phyloP scores from a whole-genome alignment of 2,113 vertebrate genomes.

The Colaptes auratus region DNA sequence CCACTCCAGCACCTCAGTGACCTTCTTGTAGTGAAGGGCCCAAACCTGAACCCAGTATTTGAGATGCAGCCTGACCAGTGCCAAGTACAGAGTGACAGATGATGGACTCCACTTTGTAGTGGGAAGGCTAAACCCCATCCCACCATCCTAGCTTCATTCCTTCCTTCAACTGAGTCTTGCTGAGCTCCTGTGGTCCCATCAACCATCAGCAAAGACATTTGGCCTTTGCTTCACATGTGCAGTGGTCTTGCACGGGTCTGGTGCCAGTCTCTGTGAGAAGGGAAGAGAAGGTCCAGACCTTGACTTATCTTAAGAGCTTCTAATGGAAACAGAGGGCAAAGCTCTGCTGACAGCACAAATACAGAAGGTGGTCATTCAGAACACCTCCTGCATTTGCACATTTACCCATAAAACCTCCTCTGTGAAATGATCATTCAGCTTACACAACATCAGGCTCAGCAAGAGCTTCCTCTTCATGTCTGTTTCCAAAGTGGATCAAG shows the following conservation, averaged over 20 bases:
- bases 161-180: neutral
- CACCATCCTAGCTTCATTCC: neutral
- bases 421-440: neutral
- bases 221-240: neutral
- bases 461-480: neutral
- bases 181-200: neutral
- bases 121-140: neutral
- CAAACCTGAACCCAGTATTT: neutral
- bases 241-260: neutral
- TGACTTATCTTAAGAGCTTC: neutral
- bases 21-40: no score
- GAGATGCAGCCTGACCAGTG: neutral
- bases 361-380: neutral
- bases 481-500: neutral
- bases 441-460: neutral
- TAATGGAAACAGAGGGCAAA: neutral
- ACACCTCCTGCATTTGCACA: neutral
- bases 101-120: neutral
- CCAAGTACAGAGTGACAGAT: neutral
- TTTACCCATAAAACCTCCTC: neutral
- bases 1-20: no score
- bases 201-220: neutral
- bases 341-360: neutral
- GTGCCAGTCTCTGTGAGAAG: neutral
- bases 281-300: neutral